Conservation (phyloP, 2,797 vertebrate genomes). For the Myripristis jacobus region DNA sequence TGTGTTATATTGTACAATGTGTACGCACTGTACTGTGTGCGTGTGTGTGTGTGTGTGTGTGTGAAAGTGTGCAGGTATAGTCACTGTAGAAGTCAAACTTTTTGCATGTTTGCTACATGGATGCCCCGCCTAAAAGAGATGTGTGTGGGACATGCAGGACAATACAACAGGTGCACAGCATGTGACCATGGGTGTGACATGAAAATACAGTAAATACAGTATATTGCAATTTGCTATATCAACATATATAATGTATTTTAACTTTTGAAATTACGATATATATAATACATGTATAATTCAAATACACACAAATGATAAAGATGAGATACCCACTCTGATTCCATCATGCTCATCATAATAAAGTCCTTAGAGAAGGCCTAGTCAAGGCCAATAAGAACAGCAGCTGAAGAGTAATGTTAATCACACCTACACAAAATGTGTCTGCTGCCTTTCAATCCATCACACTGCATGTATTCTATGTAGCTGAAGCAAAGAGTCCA, state of each 20-base stretch:
- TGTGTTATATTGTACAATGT: slow-evolving; percentile 34
- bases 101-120: not conserved
- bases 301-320: no score
- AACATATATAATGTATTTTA: no score
- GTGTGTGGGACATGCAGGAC: not conserved
- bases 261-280: no score
- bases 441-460: slow-evolving; percentile 44
- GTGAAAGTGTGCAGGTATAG: slow-evolving; percentile 31
- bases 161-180: not conserved
- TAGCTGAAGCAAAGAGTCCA: not conserved
- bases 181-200: not conserved
- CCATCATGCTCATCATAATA: slow-evolving; percentile 25
- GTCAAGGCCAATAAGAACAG: slow-evolving; percentile 54
- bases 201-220: no score
- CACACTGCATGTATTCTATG: slow-evolving; percentile 12
- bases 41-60: slow-evolving; percentile 22
- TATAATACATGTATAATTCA: no score
- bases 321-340: not conserved
- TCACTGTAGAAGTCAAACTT: not conserved
- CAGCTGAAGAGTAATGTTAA: slow-evolving; percentile 31
- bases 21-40: no score
- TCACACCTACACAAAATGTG: slow-evolving; percentile 53
- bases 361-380: slow-evolving; percentile 32
- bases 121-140: not conserved
- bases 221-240: no score